phyloP scores from a whole-genome alignment of 2,113 vertebrate genomes.

The Leptocoma aspasia region DNA sequence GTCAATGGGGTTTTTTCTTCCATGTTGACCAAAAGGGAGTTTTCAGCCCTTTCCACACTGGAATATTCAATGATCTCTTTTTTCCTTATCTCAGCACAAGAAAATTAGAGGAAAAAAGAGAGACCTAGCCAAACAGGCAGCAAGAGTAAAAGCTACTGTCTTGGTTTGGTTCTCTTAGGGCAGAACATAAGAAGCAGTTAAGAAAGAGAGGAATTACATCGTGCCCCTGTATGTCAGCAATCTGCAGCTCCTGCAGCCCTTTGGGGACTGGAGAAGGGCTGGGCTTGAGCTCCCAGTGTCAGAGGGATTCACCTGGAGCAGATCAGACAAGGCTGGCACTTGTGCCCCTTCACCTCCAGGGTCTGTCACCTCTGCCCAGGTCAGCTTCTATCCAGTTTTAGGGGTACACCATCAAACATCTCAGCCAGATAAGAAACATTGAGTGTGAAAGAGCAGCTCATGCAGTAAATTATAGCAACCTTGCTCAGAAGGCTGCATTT shows the following conservation, averaged over 20 bases:
- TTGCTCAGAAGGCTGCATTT: neutral
- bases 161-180: neutral
- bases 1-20: rapidly evolving
- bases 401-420: neutral
- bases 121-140: neutral
- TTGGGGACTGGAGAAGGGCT: neutral
- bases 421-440: neutral
- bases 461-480: neutral
- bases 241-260: neutral
- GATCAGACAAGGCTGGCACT: neutral
- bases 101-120: neutral
- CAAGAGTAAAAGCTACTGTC: neutral
- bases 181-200: neutral
- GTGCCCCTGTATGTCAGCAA: neutral
- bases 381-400: neutral
- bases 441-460: neutral
- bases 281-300: neutral
- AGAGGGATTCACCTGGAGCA: neutral
- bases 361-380: neutral
- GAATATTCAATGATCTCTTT: neutral
- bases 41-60: neutral
- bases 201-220: neutral
- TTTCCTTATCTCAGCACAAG: neutral
- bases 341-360: neutral
- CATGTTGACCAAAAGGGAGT: neutral